A percentile compares a stretch with the other conserved stretches of the same genome.
These are phyloP conservation scores for Brienomyrus brachyistius DNA, from an alignment of 2,113 vertebrate species.

Conservation along the genomic window DNA sequence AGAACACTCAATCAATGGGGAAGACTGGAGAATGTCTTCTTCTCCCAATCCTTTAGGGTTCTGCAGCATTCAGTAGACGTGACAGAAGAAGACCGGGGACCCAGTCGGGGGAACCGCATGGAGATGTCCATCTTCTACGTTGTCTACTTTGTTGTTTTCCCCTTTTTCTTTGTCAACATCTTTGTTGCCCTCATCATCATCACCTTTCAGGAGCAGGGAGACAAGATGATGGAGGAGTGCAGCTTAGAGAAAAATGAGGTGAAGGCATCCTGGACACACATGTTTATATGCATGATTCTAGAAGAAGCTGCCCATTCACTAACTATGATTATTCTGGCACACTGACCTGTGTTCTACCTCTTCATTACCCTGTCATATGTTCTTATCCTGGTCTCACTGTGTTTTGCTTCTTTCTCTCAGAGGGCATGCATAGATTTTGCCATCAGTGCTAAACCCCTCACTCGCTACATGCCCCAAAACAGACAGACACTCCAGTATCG, in stretches of 20 bases:
- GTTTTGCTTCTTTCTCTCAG: slow-evolving; percentile 52
- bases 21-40: not conserved
- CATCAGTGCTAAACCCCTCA: slow-evolving; percentile 94
- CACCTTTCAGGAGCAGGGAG: slow-evolving; percentile 97
- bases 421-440: slow-evolving; percentile 95
- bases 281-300: not conserved
- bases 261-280: not conserved
- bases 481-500: slow-evolving; percentile 91
- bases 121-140: slow-evolving; percentile 99
- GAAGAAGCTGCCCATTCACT: not conserved
- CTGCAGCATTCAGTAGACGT: slow-evolving; percentile 95
- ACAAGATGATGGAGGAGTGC: slow-evolving; percentile 99
- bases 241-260: slow-evolving; percentile 98
- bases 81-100: slow-evolving; percentile 90
- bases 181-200: slow-evolving; percentile 98
- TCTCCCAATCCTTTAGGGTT: slow-evolving; percentile 60
- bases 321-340: not conserved
- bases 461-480: slow-evolving; percentile 97
- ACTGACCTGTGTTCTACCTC: not conserved
- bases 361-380: not conserved
- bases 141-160: slow-evolving; percentile 97
- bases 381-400: not conserved
- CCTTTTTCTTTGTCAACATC: slow-evolving; percentile 98
- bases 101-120: slow-evolving; percentile 94
- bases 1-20: not conserved